These are phyloP conservation scores for Pteronotus mesoamericanus DNA, from an alignment of 2,797 vertebrate genomes.

Conservation along the genomic window DNA sequence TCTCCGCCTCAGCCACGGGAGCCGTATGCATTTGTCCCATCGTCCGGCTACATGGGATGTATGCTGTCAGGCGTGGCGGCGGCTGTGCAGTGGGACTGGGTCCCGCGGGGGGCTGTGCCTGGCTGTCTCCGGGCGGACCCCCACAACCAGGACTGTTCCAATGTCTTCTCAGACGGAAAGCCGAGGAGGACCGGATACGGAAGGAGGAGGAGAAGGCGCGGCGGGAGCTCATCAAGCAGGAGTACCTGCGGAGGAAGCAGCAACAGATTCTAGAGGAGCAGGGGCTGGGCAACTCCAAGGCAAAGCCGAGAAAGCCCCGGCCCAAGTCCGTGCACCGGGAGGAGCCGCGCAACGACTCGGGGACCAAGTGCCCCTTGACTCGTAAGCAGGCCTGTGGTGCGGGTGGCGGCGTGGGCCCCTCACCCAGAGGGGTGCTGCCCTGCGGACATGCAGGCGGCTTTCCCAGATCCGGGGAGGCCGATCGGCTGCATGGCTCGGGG, in stretches of 20 bases:
- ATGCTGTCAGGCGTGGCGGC: no score
- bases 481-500: background rate
- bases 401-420: background rate
- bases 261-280: conserved; percentile 95
- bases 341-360: conserved; percentile 87
- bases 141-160: background rate
- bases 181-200: conserved; percentile 93
- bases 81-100: background rate
- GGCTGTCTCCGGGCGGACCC: background rate
- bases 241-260: conserved; percentile 94
- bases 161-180: conserved; percentile 87
- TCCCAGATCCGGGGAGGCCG: background rate
- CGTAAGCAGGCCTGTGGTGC: conserved; percentile 80
- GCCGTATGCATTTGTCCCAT: fast-evolving
- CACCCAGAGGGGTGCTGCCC: fast-evolving
- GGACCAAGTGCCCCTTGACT: conserved; percentile 90
- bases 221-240: conserved; percentile 96
- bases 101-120: background rate
- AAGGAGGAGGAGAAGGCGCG: conserved; percentile 98
- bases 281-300: conserved; percentile 87
- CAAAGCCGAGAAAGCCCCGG: conserved; percentile 90
- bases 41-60: fast-evolving
- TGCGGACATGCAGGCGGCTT: no score
- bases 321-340: conserved; percentile 92
- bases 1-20: background rate